Evolutionary conservation across 2,888 invertebrate species (phyloP).

Genomic region (Venustoraphidia nigricollis): DNA sequence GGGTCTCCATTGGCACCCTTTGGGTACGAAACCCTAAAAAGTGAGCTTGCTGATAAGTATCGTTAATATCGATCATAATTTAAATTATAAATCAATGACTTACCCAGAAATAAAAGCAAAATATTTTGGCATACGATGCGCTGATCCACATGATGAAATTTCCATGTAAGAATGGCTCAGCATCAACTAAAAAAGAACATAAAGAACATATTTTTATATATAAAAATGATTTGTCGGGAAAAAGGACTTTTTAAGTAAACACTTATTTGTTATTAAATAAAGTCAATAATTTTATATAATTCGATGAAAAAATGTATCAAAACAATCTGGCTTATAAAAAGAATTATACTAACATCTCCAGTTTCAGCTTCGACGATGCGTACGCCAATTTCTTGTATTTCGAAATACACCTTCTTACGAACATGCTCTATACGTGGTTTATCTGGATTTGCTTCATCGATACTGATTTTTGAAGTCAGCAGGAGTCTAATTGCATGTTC

Average conservation of each 20-base stretch:
- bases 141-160: constrained; percentile 46
- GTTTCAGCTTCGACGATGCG: constrained; percentile 26
- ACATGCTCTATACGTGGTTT: constrained; percentile 10
- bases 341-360: constrained; percentile 21
- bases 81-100: constrained; percentile 10
- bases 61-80: too few species aligned
- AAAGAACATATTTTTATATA: too few species aligned
- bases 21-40: too few species aligned
- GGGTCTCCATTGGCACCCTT: too few species aligned
- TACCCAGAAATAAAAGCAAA: constrained; percentile 49
- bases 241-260: too few species aligned
- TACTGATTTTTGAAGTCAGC: constrained; percentile 17
- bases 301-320: background rate
- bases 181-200: constrained; percentile 27
- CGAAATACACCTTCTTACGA: constrained; percentile 27
- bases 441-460: constrained; percentile 8
- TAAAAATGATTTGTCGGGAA: too few species aligned
- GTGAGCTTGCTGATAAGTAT: too few species aligned
- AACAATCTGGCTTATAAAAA: background rate
- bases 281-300: background rate
- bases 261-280: too few species aligned
- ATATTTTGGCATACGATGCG: constrained; percentile 33
- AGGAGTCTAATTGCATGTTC: constrained; percentile 29
- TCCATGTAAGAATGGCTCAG: constrained; percentile 45
- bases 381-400: constrained; percentile 36